Evolutionary conservation across 1,140 invertebrate genomes (phyloP), one percentile per base, ranked within the genome.

Genomic region (Eumeta japonica): DNA sequence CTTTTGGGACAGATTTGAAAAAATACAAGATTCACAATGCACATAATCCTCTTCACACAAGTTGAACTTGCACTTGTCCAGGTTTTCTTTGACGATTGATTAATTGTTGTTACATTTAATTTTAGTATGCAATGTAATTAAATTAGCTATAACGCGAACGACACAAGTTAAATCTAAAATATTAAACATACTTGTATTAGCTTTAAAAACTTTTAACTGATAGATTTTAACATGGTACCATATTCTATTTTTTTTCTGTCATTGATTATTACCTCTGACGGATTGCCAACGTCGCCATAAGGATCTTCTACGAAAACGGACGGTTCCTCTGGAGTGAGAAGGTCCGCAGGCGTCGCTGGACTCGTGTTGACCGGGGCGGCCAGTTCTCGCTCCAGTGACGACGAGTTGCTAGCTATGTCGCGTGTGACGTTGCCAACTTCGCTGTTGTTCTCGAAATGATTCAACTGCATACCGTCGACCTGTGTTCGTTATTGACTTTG

Each of bases 331-430:
- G 57, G 55, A 11, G 58, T 46, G 19, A 46, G 50, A 3, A 16
- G 37, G n/a, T 46, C 52, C 1, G 30, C 24, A 1, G 13, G 13
- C 10, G 10, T 29, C 4, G 14, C 38, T 10, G 28, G 14, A 12
- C 37, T 32, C 13, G 28, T 38, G 3, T 35, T 39, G 13, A 37
- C 43, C 14, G 46, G 37, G 20, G 43, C 37, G 11, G 36, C 51
- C 18, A 65, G 47, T 30, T 71, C 66, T 1, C 66, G 51, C 41
- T 71, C 66, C 27, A 71, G 41, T 0, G 65, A 70, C 1, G 62
- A 65, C 0, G 65, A 70, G 27, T 52, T 58, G 43, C 58, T 62
- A 16, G 63, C 47, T 10, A 57, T 41, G 35, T 58, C 61, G 12
- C 52, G 51, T 0, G 58, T 36, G 4, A 14, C 5, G 28, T 5